Conservation (phyloP, 2,113 vertebrate species). For the Sarotherodon lohbergeri region DNA sequence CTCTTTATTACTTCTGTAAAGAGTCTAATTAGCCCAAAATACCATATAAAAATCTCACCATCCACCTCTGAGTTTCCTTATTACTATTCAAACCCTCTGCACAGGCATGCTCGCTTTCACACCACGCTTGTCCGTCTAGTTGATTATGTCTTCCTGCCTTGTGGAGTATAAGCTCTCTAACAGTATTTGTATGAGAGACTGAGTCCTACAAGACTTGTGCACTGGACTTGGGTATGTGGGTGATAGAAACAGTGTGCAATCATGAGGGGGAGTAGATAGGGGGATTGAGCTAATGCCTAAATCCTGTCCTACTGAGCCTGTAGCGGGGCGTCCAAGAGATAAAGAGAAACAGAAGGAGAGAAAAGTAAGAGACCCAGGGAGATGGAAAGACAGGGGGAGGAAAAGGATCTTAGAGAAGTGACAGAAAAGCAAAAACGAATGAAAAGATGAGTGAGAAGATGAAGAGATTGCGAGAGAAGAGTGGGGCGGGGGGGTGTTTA, state of each 20-base stretch:
- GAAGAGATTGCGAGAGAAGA: not conserved
- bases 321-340: constrained; percentile 50
- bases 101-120: not conserved
- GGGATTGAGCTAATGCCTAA: constrained; percentile 61
- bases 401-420: constrained; percentile 2
- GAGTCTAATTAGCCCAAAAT: constrained; percentile 4
- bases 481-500: constrained; percentile 6
- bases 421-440: constrained; percentile 14
- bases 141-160: constrained; percentile 28
- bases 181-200: constrained; percentile 10
- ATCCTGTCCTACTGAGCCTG: constrained; percentile 63
- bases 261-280: constrained; percentile 48
- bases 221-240: constrained; percentile 27
- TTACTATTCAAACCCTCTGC: not conserved
- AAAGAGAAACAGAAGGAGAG: constrained; percentile 41
- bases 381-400: not conserved
- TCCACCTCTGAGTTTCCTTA: not conserved
- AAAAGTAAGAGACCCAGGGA: constrained; percentile 1
- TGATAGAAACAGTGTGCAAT: constrained; percentile 58
- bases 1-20: constrained; percentile 9
- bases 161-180: constrained; percentile 17
- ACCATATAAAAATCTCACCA: not conserved
- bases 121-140: not conserved
- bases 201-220: constrained; percentile 29
- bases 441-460: constrained; percentile 3